Percentiles rank a stretch among this genome's conserved stretches.
Evolutionary conservation across 2,888 invertebrate species (phyloP).

Genomic region (Gymnosoma rotundatum): DNA sequence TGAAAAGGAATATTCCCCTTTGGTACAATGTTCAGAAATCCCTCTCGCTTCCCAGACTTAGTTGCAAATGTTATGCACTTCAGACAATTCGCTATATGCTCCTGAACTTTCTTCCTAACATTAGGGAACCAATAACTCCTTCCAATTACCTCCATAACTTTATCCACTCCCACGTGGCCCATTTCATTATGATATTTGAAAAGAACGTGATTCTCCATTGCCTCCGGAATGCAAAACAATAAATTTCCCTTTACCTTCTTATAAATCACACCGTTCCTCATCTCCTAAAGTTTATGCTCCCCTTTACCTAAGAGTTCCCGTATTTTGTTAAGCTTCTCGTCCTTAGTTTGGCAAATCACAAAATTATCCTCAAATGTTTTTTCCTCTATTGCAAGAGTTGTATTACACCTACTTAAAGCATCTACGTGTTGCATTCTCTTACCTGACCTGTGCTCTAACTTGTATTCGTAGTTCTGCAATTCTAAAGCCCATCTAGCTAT

Average conservation of each 20-base stretch:
- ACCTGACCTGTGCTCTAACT: conserved; percentile 41
- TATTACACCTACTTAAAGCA: conserved; percentile 70
- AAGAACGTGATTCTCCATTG: conserved; percentile 60
- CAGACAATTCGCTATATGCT: conserved; percentile 22
- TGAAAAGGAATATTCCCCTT: conserved; percentile 51
- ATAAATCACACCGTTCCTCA: conserved; percentile 65
- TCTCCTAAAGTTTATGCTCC: conserved; percentile 52
- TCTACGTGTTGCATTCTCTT: conserved; percentile 53
- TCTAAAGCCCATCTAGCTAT: conserved; percentile 55
- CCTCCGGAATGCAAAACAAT: conserved; percentile 53
- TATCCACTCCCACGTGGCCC: conserved; percentile 56
- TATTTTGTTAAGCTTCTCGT: conserved; percentile 27
- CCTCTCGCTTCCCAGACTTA: conserved; percentile 3
- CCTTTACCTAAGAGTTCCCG: conserved; percentile 34
- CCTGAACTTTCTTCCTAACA: conserved; percentile 9
- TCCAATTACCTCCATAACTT: conserved; percentile 10
- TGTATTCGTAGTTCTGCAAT: conserved; percentile 45
- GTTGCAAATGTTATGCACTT: conserved; percentile 41
- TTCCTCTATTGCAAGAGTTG: conserved; percentile 34
- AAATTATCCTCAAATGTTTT: conserved; percentile 62
- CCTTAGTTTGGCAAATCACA: conserved; percentile 40
- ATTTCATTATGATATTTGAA: conserved; percentile 17
- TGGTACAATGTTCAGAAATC: conserved; percentile 48
- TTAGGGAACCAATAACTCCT: conserved; percentile 23
- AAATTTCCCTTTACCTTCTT: conserved; percentile 38